A percentile compares a stretch with the other conserved stretches of the same genome.
Conservation (phyloP, 2,888 invertebrate genomes). For the Electrophaes corylata region DNA sequence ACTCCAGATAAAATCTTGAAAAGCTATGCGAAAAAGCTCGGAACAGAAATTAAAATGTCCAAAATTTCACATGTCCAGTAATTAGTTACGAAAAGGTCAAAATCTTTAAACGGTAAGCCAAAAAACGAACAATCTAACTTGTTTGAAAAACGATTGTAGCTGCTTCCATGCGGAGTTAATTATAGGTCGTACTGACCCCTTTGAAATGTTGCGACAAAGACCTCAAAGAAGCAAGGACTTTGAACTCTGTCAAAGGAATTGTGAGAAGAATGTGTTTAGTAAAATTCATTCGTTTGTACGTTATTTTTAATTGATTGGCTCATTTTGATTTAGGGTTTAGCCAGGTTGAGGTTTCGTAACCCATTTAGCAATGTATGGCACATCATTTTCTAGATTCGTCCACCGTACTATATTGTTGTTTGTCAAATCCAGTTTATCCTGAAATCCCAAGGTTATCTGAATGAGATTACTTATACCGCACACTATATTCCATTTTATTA, state of each 20-base stretch:
- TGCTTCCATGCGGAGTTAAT: constrained; percentile 72
- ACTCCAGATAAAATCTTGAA: neutral
- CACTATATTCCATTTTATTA: too few relatives aligned
- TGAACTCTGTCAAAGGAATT: constrained; percentile 51
- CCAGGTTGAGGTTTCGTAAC: neutral
- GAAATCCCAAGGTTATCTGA: too few relatives aligned
- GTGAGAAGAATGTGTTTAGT: constrained; percentile 41
- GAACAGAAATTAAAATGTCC: neutral
- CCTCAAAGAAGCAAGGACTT: constrained; percentile 54
- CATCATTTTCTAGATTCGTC: too few relatives aligned
- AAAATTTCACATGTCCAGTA: constrained; percentile 17
- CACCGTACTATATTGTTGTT: too few relatives aligned
- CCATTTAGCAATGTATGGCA: too few relatives aligned
- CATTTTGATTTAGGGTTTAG: neutral
- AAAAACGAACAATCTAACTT: constrained; percentile 43
- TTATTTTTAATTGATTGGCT: neutral
- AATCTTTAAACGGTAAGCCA: constrained; percentile 36
- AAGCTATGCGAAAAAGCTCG: neutral
- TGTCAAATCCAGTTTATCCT: too few relatives aligned
- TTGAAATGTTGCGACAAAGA: constrained; percentile 56
- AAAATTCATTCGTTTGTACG: neutral
- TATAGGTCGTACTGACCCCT: constrained; percentile 71
- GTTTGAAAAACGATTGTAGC: constrained; percentile 63
- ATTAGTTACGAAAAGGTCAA: constrained; percentile 29
- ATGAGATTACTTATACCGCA: too few relatives aligned